Conservation (phyloP, 2,888 invertebrate genomes). For the Hirtodrosophila duncani region DNA sequence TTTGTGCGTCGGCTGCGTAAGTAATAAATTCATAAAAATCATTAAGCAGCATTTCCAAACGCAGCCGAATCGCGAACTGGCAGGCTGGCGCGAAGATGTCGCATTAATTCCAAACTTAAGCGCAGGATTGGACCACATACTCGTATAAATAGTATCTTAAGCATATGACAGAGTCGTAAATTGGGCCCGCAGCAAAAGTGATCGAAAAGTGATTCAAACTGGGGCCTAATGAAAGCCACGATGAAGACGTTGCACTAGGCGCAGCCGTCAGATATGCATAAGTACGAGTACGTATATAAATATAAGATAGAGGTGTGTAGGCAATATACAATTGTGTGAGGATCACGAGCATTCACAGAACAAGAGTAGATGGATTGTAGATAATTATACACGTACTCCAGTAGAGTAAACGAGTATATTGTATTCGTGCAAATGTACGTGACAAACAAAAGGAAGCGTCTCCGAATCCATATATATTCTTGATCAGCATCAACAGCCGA, state of each 20-base stretch:
- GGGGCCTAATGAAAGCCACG: neutral
- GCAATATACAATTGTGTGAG: no score
- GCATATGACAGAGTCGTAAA: conserved; percentile 46
- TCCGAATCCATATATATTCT: no score
- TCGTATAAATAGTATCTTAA: conserved; percentile 57
- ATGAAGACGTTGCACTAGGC: neutral
- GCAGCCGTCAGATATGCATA: neutral
- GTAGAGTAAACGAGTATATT: no score
- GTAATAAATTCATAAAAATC: conserved; percentile 70
- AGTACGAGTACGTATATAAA: no score
- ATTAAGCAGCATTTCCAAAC: conserved; percentile 56
- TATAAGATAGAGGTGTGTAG: no score
- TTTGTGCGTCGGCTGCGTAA: conserved; percentile 56
- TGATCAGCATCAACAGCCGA: no score
- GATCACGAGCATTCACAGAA: conserved; percentile 30
- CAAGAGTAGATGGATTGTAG: no score
- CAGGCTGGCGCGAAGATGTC: conserved; percentile 47
- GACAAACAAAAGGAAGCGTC: no score
- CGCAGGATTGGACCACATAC: conserved; percentile 24
- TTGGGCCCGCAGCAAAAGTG: conserved; percentile 20
- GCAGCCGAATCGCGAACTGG: no score
- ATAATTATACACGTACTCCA: no score
- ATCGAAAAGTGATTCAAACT: neutral
- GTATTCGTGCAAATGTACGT: no score
- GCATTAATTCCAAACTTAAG: conserved; percentile 62